phyloP scores from a whole-genome alignment of 1,140 invertebrate genomes.

The Calosoma granatense region DNA sequence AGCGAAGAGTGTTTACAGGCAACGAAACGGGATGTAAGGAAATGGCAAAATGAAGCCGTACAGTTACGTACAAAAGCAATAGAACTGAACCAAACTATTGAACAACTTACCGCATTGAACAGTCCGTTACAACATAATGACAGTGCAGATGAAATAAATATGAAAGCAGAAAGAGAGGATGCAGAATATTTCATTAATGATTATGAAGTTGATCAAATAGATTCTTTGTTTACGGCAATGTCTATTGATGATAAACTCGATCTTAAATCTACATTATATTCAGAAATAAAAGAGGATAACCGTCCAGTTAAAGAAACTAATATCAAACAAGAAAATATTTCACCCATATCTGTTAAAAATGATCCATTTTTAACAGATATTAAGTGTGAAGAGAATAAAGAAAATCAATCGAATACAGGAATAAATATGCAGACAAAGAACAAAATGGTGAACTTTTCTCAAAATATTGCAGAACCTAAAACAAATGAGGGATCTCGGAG shows the following conservation, averaged over 20 bases:
- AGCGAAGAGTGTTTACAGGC: background rate
- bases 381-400: background rate
- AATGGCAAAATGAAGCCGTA: background rate
- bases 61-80: background rate
- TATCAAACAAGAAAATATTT: background rate
- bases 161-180: too few relatives aligned
- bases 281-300: too few relatives aligned
- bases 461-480: background rate
- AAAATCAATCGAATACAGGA: background rate
- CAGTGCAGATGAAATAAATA: too few relatives aligned
- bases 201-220: too few relatives aligned
- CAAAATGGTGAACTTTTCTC: background rate
- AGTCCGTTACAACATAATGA: too few relatives aligned
- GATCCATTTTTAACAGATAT: background rate
- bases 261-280: too few relatives aligned
- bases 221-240: too few relatives aligned
- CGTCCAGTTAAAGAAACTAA: background rate
- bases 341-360: background rate
- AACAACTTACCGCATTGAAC: too few relatives aligned
- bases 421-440: background rate
- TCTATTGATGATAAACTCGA: too few relatives aligned
- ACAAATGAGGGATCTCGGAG: background rate
- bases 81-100: background rate
- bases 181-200: too few relatives aligned
- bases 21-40: background rate